Evolutionary conservation across 2,113 vertebrate genomes (phyloP).

Genomic region (Colistium nudipinnis): DNA sequence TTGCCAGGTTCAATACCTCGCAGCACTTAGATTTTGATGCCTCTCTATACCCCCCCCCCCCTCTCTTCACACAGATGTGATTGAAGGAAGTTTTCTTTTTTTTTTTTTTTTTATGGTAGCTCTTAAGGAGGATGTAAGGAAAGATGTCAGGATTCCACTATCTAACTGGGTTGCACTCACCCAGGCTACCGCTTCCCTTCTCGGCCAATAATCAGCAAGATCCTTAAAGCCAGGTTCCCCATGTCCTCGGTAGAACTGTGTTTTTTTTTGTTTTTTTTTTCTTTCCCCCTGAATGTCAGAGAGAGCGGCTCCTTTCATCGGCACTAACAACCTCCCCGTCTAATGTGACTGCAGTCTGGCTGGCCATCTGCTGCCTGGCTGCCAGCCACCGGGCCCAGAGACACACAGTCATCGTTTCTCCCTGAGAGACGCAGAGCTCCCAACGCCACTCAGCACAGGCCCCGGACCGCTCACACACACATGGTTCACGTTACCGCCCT

Average conservation of each 20-base stretch:
- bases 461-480: slow-evolving; percentile 41
- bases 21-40: slow-evolving; percentile 46
- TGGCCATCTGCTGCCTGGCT: slow-evolving; percentile 84
- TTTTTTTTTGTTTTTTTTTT: slow-evolving; percentile 50
- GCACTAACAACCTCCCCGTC: slow-evolving; percentile 69
- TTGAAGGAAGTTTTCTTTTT: slow-evolving; percentile 22
- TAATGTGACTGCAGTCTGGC: slow-evolving; percentile 79
- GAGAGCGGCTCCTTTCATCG: slow-evolving; percentile 77
- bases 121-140: slow-evolving; percentile 12
- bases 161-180: slow-evolving; percentile 22
- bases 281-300: slow-evolving; percentile 60
- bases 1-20: slow-evolving; percentile 53
- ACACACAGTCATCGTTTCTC: slow-evolving; percentile 65
- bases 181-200: neutral
- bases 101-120: no score
- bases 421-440: slow-evolving; percentile 39
- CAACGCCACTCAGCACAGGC: slow-evolving; percentile 33
- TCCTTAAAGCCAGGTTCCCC: slow-evolving; percentile 18
- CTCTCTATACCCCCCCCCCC: neutral
- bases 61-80: slow-evolving; percentile 34
- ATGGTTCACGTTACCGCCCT: slow-evolving; percentile 60
- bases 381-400: slow-evolving; percentile 70
- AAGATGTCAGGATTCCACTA: slow-evolving; percentile 23
- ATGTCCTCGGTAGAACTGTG: slow-evolving; percentile 32
- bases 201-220: neutral